These are phyloP conservation scores for Bufo bufo DNA, from an alignment of 2,113 vertebrate genomes.

Conservation along the genomic window DNA sequence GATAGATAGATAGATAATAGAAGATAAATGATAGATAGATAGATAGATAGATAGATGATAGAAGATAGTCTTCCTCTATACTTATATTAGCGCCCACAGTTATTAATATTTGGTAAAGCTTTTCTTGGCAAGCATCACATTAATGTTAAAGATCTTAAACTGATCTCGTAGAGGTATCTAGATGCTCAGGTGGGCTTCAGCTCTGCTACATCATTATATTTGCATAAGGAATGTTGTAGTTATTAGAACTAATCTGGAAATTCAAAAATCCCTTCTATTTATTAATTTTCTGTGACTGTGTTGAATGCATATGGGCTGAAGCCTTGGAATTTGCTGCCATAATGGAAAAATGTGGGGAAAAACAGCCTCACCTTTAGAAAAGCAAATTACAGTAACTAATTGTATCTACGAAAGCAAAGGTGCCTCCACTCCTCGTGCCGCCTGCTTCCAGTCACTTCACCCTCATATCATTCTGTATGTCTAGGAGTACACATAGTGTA, in stretches of 20 bases:
- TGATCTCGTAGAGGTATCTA: too few relatives aligned
- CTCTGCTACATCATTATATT: background rate
- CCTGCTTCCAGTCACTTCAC: background rate
- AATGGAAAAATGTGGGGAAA: background rate
- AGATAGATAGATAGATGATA: background rate
- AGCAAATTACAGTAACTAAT: background rate
- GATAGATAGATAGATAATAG: background rate
- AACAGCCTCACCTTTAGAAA: background rate
- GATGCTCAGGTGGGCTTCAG: too few relatives aligned
- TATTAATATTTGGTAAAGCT: too few relatives aligned
- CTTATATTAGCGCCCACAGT: too few relatives aligned
- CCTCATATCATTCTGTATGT: background rate
- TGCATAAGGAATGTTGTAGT: background rate
- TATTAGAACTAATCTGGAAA: background rate
- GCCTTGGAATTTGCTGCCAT: background rate
- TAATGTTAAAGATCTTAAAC: too few relatives aligned
- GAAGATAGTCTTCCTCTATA: too few relatives aligned
- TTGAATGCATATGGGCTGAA: background rate
- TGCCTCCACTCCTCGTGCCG: background rate
- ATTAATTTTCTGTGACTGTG: background rate
- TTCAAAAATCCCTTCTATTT: background rate
- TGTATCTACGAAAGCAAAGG: background rate
- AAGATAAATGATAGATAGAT: background rate
- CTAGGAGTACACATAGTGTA: background rate
- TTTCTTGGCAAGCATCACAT: too few relatives aligned